Evolutionary conservation across 2,888 invertebrate genomes (phyloP), one percentile per base, ranked within the genome.

Genomic region (Heliconius hortense): DNA sequence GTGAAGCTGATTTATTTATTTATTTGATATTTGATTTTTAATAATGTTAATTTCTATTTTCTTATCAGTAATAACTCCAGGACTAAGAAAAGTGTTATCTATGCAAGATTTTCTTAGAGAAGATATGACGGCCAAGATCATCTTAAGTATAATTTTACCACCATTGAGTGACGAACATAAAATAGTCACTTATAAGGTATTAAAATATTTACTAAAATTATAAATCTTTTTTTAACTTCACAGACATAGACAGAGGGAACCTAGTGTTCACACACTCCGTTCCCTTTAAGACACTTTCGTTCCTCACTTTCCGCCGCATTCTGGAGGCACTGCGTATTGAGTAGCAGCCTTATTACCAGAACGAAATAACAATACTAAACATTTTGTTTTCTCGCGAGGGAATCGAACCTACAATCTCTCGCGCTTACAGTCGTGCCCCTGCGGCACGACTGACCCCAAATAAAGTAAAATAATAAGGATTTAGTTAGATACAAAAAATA

Each of bases 131-230:
- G 87, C 88, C 48, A 90, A 87, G 80, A 80, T 94, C 0, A 94
- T 96, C n/a, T 85, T 94, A n/a, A 94, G 93, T 71, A 88, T 96
- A 35, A 85, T 89, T 2, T 83, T 96, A n/a, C 95, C 94, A 0
- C 83, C 94, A 0, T 86, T 95, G 53, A 87, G 88, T 71, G 83
- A 88, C 3, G 85, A 92, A 4, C 93, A 92, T 66, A 85, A 91
- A 10, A 93, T 95, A 73, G 92, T 94, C 78, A 95, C 95, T 0
- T 96, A 94, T 82, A 96, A 96, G 92, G 95, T 96, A 82, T 7
- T 7, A 48, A 15, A 48, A 18, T 48, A 48, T 5, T 48, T 21
- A 2, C 48, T 48, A 21, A 48, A 48, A 31, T 26, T 35, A 24
- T 18, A n/a, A n/a, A 15, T 31, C 4, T 7, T n/a, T 31, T 4